Evolutionary conservation across 2,888 invertebrate genomes (phyloP), one percentile per base, ranked within the genome.

Genomic region (Dasypogon diadema): DNA sequence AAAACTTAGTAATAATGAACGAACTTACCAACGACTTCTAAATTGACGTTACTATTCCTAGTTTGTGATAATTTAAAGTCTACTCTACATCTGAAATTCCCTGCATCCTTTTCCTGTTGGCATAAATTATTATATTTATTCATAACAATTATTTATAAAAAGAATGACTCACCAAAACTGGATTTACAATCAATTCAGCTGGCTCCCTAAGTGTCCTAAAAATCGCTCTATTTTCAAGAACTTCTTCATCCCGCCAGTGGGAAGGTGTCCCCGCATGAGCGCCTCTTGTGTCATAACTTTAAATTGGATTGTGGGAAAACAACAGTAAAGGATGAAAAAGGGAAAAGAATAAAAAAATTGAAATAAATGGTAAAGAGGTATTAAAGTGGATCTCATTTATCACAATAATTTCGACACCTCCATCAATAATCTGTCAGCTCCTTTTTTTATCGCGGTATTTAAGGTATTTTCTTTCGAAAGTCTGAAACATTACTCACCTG

Each of bases 41-140:
- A 88, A 86, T 92, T 92, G 85, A 93, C 92, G 84, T 91, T 90
- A 83, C 91, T 90, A 85, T 93, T 92, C 80, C 92, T 89, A 77
- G 93, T 93, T 74, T 92, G 92, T 63, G 92, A 91, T 82, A 91
- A 89, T 84, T 92, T 92, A 87, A 93, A 93, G 85, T 93, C 93
- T 77, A 93, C 92, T 80, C 93, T 88, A 85, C 93, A 93, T 81
- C 92, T 89, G 87, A 93, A 93, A 80, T 91, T 88, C 63, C 92
- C 92, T 68, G 89, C 91, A 85, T 93, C 93, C 81, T 88, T 88
- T 83, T 91, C 91, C 83, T 89, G 87, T 56, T 4, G 37, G 14
- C 37, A 21, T 5, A 73, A 54, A 73, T 10, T 21, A 37, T n/a
- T 63, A 54, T 30, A 4, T 74, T 42, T 60, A 14, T 51, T 21